A percentile compares a stretch with the other conserved stretches of the same genome.
These are phyloP conservation scores for Neopelma chrysocephalum DNA, from an alignment of 2,797 vertebrate species.

Conservation along the genomic window DNA sequence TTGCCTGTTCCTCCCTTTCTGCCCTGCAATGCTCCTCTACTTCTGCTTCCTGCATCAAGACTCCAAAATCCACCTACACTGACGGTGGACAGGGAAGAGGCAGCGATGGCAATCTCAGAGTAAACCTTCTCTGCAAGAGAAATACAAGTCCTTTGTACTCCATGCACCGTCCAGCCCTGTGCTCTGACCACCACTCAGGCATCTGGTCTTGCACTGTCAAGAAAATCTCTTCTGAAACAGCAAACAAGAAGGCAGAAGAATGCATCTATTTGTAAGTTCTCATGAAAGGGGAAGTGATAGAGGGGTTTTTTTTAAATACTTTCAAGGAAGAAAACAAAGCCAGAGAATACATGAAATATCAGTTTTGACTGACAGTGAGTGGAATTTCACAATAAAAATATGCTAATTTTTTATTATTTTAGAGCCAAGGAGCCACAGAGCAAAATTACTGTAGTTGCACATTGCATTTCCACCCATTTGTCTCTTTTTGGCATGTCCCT, in stretches of 20 bases:
- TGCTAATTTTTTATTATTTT: neutral
- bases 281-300: neutral
- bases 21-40: neutral
- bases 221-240: neutral
- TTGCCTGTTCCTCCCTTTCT: neutral
- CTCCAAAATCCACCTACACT: neutral
- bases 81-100: neutral
- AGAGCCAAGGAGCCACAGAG: neutral
- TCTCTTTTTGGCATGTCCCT: neutral
- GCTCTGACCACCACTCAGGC: neutral
- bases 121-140: neutral
- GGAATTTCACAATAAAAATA: neutral
- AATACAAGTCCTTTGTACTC: neutral
- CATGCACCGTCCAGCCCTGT: neutral
- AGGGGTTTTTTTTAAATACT: neutral
- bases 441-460: neutral
- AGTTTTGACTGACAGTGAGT: neutral
- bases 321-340: neutral
- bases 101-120: neutral
- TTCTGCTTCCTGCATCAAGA: neutral
- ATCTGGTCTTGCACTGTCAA: neutral
- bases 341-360: accelerated
- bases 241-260: neutral
- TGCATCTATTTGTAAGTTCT: neutral
- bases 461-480: neutral